phyloP scores from a whole-genome alignment of 2,797 vertebrate genomes.

The Gephyroberyx darwinii region DNA sequence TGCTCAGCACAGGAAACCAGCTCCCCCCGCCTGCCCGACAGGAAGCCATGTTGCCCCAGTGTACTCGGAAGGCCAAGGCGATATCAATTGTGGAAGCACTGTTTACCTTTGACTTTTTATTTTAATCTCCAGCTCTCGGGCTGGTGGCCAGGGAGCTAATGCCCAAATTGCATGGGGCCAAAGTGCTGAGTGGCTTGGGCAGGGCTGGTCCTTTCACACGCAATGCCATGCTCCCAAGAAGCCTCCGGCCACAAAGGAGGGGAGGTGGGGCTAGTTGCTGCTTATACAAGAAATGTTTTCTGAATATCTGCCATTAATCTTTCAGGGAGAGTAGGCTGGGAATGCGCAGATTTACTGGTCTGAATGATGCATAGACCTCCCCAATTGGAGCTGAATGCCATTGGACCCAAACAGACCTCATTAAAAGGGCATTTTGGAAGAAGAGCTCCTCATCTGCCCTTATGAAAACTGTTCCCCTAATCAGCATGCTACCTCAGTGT shows the following conservation, averaged over 20 bases:
- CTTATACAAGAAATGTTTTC: slow-evolving; percentile 62
- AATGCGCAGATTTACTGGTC: slow-evolving; percentile 34
- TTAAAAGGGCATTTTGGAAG: slow-evolving; percentile 31
- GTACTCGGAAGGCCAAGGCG: slow-evolving; percentile 72
- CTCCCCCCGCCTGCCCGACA: slow-evolving; percentile 60
- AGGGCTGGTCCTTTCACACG: slow-evolving; percentile 79
- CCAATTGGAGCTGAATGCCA: slow-evolving; percentile 28
- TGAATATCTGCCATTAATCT: slow-evolving; percentile 71
- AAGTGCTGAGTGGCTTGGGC: slow-evolving; percentile 73
- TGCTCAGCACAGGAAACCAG: slow-evolving; percentile 75
- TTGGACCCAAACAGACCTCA: slow-evolving; percentile 30
- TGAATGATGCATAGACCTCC: slow-evolving; percentile 29
- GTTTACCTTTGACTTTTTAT: slow-evolving; percentile 83
- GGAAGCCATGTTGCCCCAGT: slow-evolving; percentile 82
- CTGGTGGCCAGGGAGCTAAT: slow-evolving; percentile 74
- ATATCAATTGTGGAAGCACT: slow-evolving; percentile 82
- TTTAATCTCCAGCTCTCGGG: slow-evolving; percentile 74
- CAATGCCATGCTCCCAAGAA: slow-evolving; percentile 71
- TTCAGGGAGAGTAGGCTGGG: slow-evolving; percentile 65
- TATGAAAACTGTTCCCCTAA: slow-evolving; percentile 39
- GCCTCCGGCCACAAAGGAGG: slow-evolving; percentile 56
- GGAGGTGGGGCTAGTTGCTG: slow-evolving; percentile 56
- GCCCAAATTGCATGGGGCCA: slow-evolving; percentile 73
- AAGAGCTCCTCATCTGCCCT: slow-evolving; percentile 24
- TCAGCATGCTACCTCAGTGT: slow-evolving; percentile 6